These are phyloP conservation scores for Nephrotoma appendiculata DNA, from an alignment of 2,888 invertebrate species.

Conservation along the genomic window DNA sequence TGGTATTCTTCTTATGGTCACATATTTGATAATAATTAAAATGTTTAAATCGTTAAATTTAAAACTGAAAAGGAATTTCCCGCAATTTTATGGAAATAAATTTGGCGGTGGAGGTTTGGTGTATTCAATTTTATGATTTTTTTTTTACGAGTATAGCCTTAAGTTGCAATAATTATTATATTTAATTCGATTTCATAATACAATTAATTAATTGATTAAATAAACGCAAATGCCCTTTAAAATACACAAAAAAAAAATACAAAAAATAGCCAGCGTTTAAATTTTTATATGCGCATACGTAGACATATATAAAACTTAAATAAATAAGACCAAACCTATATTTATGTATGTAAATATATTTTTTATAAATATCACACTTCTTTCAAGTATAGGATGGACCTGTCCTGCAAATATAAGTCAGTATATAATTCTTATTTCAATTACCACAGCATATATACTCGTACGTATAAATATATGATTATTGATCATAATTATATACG, in stretches of 20 bases:
- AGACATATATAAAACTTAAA: neutral
- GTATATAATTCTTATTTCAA: no score
- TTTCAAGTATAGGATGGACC: neutral
- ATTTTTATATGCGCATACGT: neutral
- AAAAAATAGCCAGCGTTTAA: neutral
- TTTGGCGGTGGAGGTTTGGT: neutral
- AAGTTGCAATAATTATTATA: neutral
- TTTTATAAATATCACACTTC: neutral
- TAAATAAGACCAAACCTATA: neutral
- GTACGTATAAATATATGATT: neutral
- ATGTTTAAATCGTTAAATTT: neutral
- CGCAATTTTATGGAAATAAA: neutral
- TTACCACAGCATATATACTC: neutral
- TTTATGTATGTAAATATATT: neutral
- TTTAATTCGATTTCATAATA: neutral
- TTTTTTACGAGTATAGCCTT: neutral
- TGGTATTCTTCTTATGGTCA: neutral
- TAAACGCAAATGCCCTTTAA: neutral
- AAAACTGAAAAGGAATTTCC: neutral
- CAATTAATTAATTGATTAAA: neutral
- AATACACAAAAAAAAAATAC: neutral
- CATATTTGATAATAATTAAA: neutral
- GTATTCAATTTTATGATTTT: neutral
- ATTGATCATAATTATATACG: neutral
- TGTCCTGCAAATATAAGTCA: neutral